A percentile compares a stretch with the other conserved stretches of the same genome.
Evolutionary conservation across 2,113 vertebrate species (phyloP).

Genomic region (Oenanthe oenanthe): DNA sequence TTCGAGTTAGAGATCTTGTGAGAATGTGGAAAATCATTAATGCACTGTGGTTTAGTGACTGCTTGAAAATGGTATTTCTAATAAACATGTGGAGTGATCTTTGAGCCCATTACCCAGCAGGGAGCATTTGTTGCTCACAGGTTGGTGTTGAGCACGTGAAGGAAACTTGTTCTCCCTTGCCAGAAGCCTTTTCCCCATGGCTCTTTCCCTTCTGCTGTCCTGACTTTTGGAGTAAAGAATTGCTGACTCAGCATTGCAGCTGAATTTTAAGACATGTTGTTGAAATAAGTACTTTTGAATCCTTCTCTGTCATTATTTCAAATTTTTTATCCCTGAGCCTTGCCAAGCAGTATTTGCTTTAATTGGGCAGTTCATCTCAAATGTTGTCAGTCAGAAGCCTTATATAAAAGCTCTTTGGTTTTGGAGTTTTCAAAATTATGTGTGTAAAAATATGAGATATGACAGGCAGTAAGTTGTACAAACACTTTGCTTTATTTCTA

Average conservation of each 20-base stretch:
- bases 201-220: not conserved
- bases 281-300: not conserved
- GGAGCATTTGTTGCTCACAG: not conserved
- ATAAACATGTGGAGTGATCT: not conserved
- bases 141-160: not conserved
- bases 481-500: not conserved
- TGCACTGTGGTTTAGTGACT: not conserved
- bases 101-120: not conserved
- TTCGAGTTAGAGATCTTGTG: not conserved
- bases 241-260: constrained; percentile 14
- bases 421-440: not conserved
- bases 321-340: not conserved
- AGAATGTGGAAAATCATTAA: not conserved
- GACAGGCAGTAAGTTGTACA: not conserved
- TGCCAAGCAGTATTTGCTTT: not conserved
- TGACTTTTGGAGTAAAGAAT: not conserved
- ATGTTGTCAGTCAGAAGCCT: not conserved
- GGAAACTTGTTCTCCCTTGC: not conserved
- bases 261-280: not conserved
- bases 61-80: not conserved
- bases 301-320: not conserved
- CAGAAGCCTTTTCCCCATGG: not conserved
- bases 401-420: not conserved
- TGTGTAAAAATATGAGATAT: not conserved
- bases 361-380: not conserved